phyloP scores from a whole-genome alignment of 2,888 invertebrate genomes.

The Cheiracanthium punctorium region DNA sequence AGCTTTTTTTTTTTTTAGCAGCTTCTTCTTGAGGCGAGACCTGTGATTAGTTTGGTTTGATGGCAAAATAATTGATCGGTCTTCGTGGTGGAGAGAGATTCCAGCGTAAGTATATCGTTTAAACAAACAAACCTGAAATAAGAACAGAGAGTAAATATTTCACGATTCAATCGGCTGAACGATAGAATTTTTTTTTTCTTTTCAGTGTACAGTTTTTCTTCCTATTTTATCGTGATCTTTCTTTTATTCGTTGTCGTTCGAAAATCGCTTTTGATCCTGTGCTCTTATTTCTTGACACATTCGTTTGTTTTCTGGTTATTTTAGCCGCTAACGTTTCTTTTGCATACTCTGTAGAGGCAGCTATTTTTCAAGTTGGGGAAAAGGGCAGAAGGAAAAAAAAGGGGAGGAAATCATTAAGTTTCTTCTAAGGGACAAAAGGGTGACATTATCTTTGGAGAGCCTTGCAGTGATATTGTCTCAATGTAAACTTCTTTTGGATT shows the following conservation, averaged over 20 bases:
- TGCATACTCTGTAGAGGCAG: slow-evolving; percentile 29
- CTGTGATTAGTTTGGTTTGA: slow-evolving; percentile 68
- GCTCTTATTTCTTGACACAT: slow-evolving; percentile 67
- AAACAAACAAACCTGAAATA: slow-evolving; percentile 64
- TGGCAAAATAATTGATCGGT: slow-evolving; percentile 67
- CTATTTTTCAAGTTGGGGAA: slow-evolving; percentile 42
- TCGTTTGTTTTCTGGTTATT: slow-evolving; percentile 68
- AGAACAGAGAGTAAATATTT: slow-evolving; percentile 67
- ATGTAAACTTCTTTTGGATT: slow-evolving; percentile 60
- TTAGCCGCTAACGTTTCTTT: slow-evolving; percentile 65
- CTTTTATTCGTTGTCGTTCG: slow-evolving; percentile 57
- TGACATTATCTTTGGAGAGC: slow-evolving; percentile 65
- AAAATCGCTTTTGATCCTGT: slow-evolving; percentile 61
- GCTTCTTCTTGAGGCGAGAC: slow-evolving; percentile 55
- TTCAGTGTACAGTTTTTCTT: slow-evolving; percentile 48
- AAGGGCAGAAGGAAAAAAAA: slow-evolving; percentile 14
- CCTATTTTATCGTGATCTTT: slow-evolving; percentile 57
- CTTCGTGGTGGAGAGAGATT: slow-evolving; percentile 38
- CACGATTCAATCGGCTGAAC: slow-evolving; percentile 64
- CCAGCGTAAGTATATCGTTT: slow-evolving; percentile 23
- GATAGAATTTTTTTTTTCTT: slow-evolving; percentile 46
- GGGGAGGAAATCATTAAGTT: slow-evolving; percentile 58
- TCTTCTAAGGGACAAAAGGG: slow-evolving; percentile 58
- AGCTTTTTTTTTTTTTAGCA: slow-evolving; percentile 65
- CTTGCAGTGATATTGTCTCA: slow-evolving; percentile 66